Percentiles rank a stretch among this genome's conserved stretches.
phyloP scores from a whole-genome alignment of 2,113 vertebrate species.

The Collichthys lucidus region DNA sequence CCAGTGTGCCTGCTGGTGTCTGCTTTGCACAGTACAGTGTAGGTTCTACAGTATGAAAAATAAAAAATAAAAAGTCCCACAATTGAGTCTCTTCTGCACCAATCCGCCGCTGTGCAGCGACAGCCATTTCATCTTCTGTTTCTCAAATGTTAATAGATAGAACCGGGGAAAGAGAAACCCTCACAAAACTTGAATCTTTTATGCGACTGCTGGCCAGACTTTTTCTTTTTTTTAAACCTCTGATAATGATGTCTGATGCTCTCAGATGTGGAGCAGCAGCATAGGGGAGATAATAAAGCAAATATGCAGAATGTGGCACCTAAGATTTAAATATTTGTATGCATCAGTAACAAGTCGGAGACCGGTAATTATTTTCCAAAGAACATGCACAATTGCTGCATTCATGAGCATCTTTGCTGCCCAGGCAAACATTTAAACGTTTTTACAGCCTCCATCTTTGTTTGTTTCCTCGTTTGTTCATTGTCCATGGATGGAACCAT shows the following conservation, averaged over 20 bases:
- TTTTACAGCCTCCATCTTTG: background rate
- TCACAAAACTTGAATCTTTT: constrained; percentile 26
- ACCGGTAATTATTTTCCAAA: background rate
- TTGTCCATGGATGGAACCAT: background rate
- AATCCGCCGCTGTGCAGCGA: background rate
- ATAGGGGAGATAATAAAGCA: constrained; percentile 27
- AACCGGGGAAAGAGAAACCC: background rate
- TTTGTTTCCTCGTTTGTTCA: constrained; percentile 12
- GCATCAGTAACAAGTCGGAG: constrained; percentile 8
- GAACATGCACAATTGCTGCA: background rate
- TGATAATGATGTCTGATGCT: constrained; percentile 50
- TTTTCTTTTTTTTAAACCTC: constrained; percentile 3
- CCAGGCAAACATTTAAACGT: constrained; percentile 2
- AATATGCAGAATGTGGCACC: background rate
- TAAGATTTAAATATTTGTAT: constrained; percentile 13
- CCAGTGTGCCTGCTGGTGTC: constrained; percentile 18
- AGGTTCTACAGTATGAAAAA: constrained; percentile 19
- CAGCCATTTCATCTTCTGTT: constrained; percentile 43
- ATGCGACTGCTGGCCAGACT: constrained; percentile 21
- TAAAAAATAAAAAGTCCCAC: constrained; percentile 14
- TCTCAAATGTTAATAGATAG: constrained; percentile 53
- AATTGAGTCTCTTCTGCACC: constrained; percentile 13
- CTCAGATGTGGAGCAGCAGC: constrained; percentile 5
- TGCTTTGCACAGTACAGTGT: constrained; percentile 2
- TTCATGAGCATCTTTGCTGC: background rate